Evolutionary conservation across 2,797 vertebrate species (phyloP).

Genomic region (Oreochromis mossambicus): DNA sequence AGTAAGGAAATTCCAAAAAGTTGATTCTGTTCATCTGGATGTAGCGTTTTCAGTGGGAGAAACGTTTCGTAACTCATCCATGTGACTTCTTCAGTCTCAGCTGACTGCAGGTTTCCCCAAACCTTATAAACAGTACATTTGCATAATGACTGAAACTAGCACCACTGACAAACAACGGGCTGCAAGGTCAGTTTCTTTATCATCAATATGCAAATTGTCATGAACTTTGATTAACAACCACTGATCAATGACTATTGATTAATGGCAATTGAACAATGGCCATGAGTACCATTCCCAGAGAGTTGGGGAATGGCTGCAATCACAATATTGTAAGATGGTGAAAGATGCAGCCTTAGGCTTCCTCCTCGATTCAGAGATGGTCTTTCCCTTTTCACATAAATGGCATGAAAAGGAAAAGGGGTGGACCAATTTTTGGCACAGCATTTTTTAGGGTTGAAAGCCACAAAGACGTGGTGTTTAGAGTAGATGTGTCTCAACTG

Average conservation of each 20-base stretch:
- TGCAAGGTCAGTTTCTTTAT: not conserved
- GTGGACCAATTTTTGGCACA: not conserved
- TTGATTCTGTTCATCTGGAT: not conserved
- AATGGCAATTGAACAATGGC: not conserved
- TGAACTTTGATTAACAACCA: not conserved
- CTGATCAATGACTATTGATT: not conserved
- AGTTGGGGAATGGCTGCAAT: no score
- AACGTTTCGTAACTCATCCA: accelerated
- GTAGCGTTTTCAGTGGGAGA: not conserved
- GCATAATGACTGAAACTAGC: not conserved
- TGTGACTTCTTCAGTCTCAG: not conserved
- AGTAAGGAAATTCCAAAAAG: not conserved
- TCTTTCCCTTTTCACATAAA: accelerated
- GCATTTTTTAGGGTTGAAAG: not conserved
- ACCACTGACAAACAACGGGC: not conserved
- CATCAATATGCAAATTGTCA: not conserved
- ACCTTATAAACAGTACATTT: not conserved
- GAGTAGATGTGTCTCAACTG: not conserved
- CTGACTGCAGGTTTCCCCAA: not conserved
- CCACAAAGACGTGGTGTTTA: not conserved
- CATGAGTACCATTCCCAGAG: no score
- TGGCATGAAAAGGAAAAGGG: not conserved
- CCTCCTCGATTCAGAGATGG: not conserved
- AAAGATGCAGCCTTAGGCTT: no score
- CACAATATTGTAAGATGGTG: no score